phyloP scores from a whole-genome alignment of 2,113 vertebrate species.

The Hippocampus zosterae region DNA sequence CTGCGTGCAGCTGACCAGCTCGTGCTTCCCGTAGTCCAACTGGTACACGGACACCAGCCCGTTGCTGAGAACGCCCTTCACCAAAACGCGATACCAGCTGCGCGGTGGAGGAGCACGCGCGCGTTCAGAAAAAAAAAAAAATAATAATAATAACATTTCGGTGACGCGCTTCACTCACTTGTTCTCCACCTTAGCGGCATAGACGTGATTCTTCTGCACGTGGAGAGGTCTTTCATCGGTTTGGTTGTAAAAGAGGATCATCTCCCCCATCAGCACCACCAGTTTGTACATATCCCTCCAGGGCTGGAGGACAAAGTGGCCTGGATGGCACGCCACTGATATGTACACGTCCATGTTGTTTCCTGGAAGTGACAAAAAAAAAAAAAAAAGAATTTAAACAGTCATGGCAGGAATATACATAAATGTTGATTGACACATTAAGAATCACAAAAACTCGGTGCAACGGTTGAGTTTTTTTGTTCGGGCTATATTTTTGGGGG shows the following conservation, averaged over 20 bases:
- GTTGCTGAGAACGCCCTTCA: conserved; percentile 87
- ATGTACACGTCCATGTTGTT: conserved; percentile 84
- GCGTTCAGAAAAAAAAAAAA: background rate
- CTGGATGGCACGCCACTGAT: conserved; percentile 91
- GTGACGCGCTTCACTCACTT: conserved; percentile 72
- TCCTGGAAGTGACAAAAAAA: conserved; percentile 29
- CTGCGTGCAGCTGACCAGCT: conserved; percentile 80
- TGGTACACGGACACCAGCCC: conserved; percentile 89
- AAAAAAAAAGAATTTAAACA: background rate
- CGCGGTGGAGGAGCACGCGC: background rate
- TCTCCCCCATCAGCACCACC: conserved; percentile 93
- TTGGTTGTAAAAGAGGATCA: conserved; percentile 91
- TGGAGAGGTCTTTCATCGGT: conserved; percentile 74
- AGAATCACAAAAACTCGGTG: too few species aligned
- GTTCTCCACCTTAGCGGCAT: conserved; percentile 92
- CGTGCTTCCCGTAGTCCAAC: conserved; percentile 91
- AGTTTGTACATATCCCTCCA: conserved; percentile 94
- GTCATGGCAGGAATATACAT: background rate
- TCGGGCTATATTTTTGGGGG: too few species aligned
- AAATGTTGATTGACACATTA: too few species aligned
- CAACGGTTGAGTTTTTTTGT: too few species aligned
- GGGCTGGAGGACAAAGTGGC: conserved; percentile 92
- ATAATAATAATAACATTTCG: background rate
- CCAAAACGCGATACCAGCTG: conserved; percentile 91
- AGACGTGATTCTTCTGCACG: conserved; percentile 85